A percentile compares a stretch with the other conserved stretches of the same genome.
Evolutionary conservation across 1,140 invertebrate species (phyloP).

Genomic region (Drosophila paulistorum): DNA sequence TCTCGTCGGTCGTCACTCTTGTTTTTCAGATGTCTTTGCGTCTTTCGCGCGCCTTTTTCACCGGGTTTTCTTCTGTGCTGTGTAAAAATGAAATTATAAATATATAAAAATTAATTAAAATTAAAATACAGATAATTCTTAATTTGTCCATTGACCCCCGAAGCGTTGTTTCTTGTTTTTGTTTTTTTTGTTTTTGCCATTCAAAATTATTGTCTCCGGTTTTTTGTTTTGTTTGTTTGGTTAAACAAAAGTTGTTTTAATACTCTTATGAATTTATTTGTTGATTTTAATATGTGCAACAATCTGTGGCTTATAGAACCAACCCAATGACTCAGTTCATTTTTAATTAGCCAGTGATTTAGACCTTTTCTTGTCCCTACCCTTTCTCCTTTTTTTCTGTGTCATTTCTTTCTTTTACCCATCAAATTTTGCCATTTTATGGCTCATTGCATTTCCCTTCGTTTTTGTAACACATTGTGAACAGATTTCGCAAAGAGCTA

Average conservation of each 20-base stretch:
- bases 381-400: slow-evolving; percentile 24
- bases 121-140: slow-evolving; percentile 17
- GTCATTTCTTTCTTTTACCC: slow-evolving; percentile 42
- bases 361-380: not conserved
- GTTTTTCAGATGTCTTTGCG: not conserved
- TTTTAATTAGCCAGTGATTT: slow-evolving; percentile 1
- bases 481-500: slow-evolving; percentile 66
- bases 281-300: not conserved
- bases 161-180: slow-evolving; percentile 38
- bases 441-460: slow-evolving; percentile 37
- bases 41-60: slow-evolving; percentile 52
- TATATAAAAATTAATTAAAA: slow-evolving; percentile 50
- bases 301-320: not conserved
- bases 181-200: slow-evolving; percentile 8
- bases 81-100: slow-evolving; percentile 34
- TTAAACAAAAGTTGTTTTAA: not conserved
- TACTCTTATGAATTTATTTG: slow-evolving; percentile 10
- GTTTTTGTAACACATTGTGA: slow-evolving; percentile 69
- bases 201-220: slow-evolving; percentile 7
- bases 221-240: not conserved
- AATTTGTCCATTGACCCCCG: slow-evolving; percentile 34
- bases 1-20: slow-evolving; percentile 36
- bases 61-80: slow-evolving; percentile 37
- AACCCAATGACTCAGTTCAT: slow-evolving; percentile 33
- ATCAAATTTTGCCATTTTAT: slow-evolving; percentile 29